Base-by-base conservation (phyloP, 2,888 invertebrate species). In the Octonoba sinensis region DNA sequence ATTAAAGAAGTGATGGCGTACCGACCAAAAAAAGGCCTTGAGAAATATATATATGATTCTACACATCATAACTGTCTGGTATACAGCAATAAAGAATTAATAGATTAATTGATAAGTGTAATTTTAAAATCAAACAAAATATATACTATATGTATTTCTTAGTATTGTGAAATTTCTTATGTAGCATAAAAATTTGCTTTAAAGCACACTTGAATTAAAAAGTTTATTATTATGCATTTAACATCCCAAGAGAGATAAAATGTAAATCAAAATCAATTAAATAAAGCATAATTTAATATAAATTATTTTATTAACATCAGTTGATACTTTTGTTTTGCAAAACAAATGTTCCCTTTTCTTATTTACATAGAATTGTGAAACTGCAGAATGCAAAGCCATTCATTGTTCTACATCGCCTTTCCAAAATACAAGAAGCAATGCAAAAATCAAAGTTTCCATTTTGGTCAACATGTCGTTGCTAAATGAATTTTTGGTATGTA, bases 381-480 rank as follows among this genome's bases (percentile, higher is more conserved):
- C 67, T 12, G 65, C 73, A 11, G 51, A 71, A 8, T 84, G 84
- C 27, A 77, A 59, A 46, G 60, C 47, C 15, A 70, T 84, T 54
- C 54, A 69, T 8, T 84, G 84, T 24, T 44, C 74, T n/a, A 82
- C 82, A 4, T 62, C 71, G 3, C 77, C 82, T 49, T 84, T 84
- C 59, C 27, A 60, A 27, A 82, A 84, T 22, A 82, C 57, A 11
- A 72, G 75, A 66, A 77, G 82, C 70, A 62, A 74, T 65, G 82
- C 84, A 1, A 77, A 73, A 46, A 70, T 84, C 16, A 64, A 66
- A 6, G 60, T 82, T 24, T 49, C 65, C 60, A 60, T 65, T n/a
- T 47, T 49, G 47, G 66, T 82, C 6, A 78, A 84, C 60, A 8
- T 84, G 46, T 66, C 64, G 3, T 24, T 60, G 15, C 22, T 83